phyloP scores from a whole-genome alignment of 2,888 invertebrate species.

The Dorcus parallelipipedus region DNA sequence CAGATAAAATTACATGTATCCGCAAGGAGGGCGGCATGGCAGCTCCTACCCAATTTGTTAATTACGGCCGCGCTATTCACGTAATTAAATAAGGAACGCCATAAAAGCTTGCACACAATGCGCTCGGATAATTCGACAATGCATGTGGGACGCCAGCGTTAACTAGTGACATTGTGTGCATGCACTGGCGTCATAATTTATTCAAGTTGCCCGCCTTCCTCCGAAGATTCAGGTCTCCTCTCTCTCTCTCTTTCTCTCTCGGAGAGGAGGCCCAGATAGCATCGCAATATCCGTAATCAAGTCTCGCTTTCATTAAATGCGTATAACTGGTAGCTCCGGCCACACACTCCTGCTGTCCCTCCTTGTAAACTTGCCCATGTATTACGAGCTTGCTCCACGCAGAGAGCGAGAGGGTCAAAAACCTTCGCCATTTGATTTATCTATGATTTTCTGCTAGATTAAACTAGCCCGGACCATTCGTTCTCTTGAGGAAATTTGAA shows the following conservation, averaged over 20 bases:
- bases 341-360: conserved; percentile 7
- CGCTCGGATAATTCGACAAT: too few species aligned
- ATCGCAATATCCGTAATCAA: conserved; percentile 22
- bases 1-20: too few species aligned
- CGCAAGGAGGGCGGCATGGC: too few species aligned
- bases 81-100: too few species aligned
- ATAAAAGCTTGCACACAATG: too few species aligned
- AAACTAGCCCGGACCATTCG: too few species aligned
- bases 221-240: background rate
- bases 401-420: conserved; percentile 11
- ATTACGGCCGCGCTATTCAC: too few species aligned
- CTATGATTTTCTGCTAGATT: conserved; percentile 5
- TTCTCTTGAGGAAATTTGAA: too few species aligned
- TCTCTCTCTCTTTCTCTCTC: background rate
- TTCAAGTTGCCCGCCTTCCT: conserved; percentile 1
- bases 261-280: conserved; percentile 10
- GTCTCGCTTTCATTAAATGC: conserved; percentile 18
- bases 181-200: background rate
- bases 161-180: background rate
- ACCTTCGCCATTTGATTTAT: conserved; percentile 13
- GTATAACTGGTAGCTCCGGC: conserved; percentile 20
- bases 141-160: background rate
- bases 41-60: too few species aligned
- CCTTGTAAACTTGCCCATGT: conserved; percentile 2
- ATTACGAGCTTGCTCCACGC: background rate